These are phyloP conservation scores for Bombyx huttoni DNA, from an alignment of 2,888 invertebrate species.

Conservation along the genomic window DNA sequence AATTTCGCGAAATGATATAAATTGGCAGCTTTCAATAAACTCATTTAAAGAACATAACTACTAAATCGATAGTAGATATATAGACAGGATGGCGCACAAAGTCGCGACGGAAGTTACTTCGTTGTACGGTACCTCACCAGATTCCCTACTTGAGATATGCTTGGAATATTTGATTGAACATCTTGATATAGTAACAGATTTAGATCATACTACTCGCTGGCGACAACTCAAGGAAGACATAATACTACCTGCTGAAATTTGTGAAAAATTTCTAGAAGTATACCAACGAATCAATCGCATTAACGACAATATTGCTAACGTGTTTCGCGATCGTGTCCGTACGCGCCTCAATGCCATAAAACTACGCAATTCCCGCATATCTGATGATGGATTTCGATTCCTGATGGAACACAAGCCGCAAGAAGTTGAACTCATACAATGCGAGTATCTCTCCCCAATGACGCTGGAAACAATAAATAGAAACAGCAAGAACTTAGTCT, in stretches of 20 bases:
- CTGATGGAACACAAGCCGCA: constrained; percentile 81
- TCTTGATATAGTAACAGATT: constrained; percentile 73
- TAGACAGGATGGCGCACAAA: constrained; percentile 28
- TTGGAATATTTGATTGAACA: constrained; percentile 75
- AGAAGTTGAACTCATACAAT: constrained; percentile 83
- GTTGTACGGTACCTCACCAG: constrained; percentile 60
- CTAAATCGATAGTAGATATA: constrained; percentile 1
- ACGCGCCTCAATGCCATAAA: constrained; percentile 80
- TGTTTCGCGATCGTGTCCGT: constrained; percentile 77
- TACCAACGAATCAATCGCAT: constrained; percentile 70
- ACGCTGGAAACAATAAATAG: constrained; percentile 78
- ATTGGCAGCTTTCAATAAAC: not conserved
- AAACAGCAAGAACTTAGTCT: constrained; percentile 78
- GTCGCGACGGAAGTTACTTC: constrained; percentile 27
- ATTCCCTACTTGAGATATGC: constrained; percentile 75
- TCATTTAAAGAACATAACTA: not conserved
- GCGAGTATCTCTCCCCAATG: constrained; percentile 75
- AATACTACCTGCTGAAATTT: constrained; percentile 79
- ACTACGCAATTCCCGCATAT: constrained; percentile 80
- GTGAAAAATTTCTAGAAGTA: constrained; percentile 76
- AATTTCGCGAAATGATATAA: not conserved
- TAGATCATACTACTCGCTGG: constrained; percentile 53
- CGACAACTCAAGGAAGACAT: constrained; percentile 72
- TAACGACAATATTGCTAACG: constrained; percentile 78
- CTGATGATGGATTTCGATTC: constrained; percentile 78